Evolutionary conservation across 2,888 invertebrate genomes (phyloP).

Genomic region (Drosophila paranaensis): DNA sequence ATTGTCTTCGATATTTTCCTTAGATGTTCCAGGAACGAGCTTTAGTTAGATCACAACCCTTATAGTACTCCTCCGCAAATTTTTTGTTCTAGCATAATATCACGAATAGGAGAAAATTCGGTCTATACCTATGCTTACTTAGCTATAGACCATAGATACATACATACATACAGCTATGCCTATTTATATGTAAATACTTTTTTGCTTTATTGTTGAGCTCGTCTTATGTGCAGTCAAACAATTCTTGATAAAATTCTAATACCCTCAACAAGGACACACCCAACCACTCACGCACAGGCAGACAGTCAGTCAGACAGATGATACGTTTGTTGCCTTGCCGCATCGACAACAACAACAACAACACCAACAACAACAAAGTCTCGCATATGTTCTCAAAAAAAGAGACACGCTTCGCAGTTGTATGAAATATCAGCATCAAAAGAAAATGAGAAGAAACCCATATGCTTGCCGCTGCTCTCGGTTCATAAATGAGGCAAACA

Average conservation of each 20-base stretch:
- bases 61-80: too few species aligned
- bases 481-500: background rate
- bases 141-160: background rate
- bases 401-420: slow-evolving; percentile 1
- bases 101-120: too few species aligned
- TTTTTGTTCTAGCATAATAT: too few species aligned
- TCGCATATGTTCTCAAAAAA: background rate
- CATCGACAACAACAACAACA: background rate
- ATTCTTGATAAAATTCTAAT: slow-evolving; percentile 1
- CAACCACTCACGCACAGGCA: background rate
- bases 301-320: background rate
- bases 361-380: background rate
- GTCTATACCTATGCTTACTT: too few species aligned
- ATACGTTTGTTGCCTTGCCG: background rate
- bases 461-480: background rate
- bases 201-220: background rate
- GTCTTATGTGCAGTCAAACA: slow-evolving; percentile 10
- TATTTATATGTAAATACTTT: slow-evolving; percentile 1
- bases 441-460: background rate
- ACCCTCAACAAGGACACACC: background rate
- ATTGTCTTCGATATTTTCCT: too few species aligned
- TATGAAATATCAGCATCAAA: slow-evolving; percentile 13
- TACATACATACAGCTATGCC: too few species aligned
- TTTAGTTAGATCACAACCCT: too few species aligned
- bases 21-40: too few species aligned